phyloP scores from a whole-genome alignment of 2,888 invertebrate genomes.

The Synergus itoensis region DNA sequence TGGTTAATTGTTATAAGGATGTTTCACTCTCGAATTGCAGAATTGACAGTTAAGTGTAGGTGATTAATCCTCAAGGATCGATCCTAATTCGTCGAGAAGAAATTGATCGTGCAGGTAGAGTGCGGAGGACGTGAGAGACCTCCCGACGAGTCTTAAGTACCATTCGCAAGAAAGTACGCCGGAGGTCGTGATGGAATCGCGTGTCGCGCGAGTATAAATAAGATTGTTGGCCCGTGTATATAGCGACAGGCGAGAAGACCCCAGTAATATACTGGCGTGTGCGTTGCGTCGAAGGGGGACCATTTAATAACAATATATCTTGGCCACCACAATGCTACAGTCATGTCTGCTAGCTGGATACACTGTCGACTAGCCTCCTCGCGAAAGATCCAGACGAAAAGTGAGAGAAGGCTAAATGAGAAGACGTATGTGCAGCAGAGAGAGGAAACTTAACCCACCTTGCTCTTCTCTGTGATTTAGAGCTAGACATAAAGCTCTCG shows the following conservation, averaged over 20 bases:
- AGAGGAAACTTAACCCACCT: conserved; percentile 46
- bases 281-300: conserved; percentile 69
- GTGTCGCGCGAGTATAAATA: conserved; percentile 61
- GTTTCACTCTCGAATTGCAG: background rate
- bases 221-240: conserved; percentile 52
- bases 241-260: conserved; percentile 55
- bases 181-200: conserved; percentile 55
- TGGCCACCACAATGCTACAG: conserved; percentile 67
- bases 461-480: conserved; percentile 63
- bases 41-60: conserved; percentile 7
- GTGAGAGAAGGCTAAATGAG: conserved; percentile 47
- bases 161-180: conserved; percentile 46
- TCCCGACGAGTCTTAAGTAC: conserved; percentile 52
- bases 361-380: conserved; percentile 40
- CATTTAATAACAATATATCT: conserved; percentile 78
- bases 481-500: conserved; percentile 51
- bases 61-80: conserved; percentile 11
- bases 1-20: background rate
- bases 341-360: conserved; percentile 46
- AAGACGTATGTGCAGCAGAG: conserved; percentile 49
- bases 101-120: background rate
- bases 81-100: conserved; percentile 11
- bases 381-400: conserved; percentile 44
- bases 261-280: conserved; percentile 70
- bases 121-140: conserved; percentile 50